A percentile compares a stretch with the other conserved stretches of the same genome.
Evolutionary conservation across 2,797 vertebrate genomes (phyloP).

Genomic region (Sebastes dallii): DNA sequence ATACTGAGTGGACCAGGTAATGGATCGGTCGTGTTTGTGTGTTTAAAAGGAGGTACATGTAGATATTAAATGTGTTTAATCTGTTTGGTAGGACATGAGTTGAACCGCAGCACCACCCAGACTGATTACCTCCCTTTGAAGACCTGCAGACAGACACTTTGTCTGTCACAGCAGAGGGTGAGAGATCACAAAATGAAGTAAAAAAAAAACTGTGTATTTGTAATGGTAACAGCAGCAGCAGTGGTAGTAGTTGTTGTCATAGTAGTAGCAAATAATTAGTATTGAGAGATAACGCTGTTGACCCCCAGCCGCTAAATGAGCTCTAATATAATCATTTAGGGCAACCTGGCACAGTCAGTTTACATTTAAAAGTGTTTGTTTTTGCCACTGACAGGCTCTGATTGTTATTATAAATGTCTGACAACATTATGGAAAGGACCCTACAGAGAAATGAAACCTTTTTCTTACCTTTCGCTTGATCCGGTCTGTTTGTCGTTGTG

Average conservation of each 20-base stretch:
- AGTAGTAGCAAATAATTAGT: neutral
- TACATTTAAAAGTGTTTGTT: no score
- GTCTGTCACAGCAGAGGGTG: constrained; percentile 8
- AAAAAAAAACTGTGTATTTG: neutral
- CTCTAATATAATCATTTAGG: no score
- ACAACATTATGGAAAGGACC: no score
- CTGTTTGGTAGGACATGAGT: constrained; percentile 40
- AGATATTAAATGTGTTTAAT: neutral
- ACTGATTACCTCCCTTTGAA: constrained; percentile 39
- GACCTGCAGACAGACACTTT: neutral
- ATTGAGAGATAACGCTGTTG: no score
- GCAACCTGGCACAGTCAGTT: no score
- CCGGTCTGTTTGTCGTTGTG: no score
- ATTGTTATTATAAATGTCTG: no score
- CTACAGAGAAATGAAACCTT: no score
- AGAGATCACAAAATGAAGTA: neutral
- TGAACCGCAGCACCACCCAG: constrained; percentile 29
- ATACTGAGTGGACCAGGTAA: constrained; percentile 57
- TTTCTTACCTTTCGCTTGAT: no score
- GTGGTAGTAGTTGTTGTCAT: neutral
- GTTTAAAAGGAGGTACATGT: neutral
- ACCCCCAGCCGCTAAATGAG: no score
- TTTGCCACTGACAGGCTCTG: no score
- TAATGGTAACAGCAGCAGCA: neutral
- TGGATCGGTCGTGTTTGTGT: neutral